These are phyloP conservation scores for Rhopalosiphum nymphaeae DNA, from an alignment of 2,888 invertebrate species.

Conservation along the genomic window DNA sequence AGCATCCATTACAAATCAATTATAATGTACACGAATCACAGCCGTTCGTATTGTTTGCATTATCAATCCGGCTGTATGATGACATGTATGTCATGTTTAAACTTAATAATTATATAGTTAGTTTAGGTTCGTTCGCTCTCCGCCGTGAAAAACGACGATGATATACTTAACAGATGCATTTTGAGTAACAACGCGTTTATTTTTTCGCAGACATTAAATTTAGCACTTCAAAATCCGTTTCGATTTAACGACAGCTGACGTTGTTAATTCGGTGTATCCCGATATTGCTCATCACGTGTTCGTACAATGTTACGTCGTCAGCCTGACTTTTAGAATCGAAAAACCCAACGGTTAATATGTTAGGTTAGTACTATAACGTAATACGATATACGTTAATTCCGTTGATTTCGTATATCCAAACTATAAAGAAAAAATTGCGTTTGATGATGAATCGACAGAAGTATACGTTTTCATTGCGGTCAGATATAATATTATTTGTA, in stretches of 20 bases:
- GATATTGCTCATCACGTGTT: background rate
- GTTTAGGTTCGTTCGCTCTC: background rate
- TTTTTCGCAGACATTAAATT: constrained; percentile 10
- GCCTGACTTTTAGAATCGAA: background rate
- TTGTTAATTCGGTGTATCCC: background rate
- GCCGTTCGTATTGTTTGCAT: background rate
- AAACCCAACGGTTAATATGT: background rate
- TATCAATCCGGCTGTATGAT: background rate
- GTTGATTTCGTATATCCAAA: background rate
- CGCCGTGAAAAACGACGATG: too few species aligned
- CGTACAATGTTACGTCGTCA: background rate
- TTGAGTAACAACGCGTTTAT: constrained; percentile 25
- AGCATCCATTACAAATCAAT: background rate
- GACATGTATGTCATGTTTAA: background rate
- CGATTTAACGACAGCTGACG: background rate
- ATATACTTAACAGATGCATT: background rate
- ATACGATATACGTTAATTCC: too few species aligned
- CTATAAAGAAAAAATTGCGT: background rate
- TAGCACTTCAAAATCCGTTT: background rate
- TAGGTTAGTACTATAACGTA: too few species aligned
- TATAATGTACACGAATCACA: background rate
- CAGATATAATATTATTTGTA: background rate
- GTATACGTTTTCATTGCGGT: background rate
- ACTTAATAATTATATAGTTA: background rate
- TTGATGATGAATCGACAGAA: background rate